phyloP scores from a whole-genome alignment of 2,888 invertebrate genomes.

The Andrena chrysosceles region DNA sequence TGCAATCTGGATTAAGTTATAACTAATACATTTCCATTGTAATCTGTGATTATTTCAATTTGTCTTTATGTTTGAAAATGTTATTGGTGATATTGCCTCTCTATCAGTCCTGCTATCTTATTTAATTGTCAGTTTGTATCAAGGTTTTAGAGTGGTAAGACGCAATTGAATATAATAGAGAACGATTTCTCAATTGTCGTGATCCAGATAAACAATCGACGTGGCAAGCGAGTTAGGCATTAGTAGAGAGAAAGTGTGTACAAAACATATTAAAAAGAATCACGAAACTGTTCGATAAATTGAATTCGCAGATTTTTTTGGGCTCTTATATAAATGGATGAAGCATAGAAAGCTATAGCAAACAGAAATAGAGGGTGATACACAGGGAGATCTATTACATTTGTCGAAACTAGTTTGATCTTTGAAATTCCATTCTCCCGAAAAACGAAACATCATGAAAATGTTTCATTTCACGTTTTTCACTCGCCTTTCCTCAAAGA shows the following conservation, averaged over 20 bases:
- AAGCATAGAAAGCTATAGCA: too few relatives aligned
- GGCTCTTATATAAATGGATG: too few relatives aligned
- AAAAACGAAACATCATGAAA: not conserved
- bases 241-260: too few relatives aligned
- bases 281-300: too few relatives aligned
- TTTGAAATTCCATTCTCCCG: not conserved
- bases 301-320: too few relatives aligned
- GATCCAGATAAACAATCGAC: not conserved
- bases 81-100: not conserved
- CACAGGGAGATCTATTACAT: not conserved
- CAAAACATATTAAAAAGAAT: too few relatives aligned
- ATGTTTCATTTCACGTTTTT: not conserved
- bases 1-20: too few relatives aligned
- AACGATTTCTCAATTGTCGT: slow-evolving; percentile 8
- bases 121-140: not conserved
- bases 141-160: not conserved
- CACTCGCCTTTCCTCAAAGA: not conserved
- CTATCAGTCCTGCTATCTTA: not conserved
- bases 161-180: slow-evolving; percentile 4
- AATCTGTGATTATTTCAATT: not conserved
- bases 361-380: not conserved
- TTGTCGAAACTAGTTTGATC: not conserved
- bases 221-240: too few relatives aligned
- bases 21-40: too few relatives aligned
- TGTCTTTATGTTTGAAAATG: not conserved